Conservation (phyloP, 2,797 vertebrate genomes). For the Urophycis tenuis region DNA sequence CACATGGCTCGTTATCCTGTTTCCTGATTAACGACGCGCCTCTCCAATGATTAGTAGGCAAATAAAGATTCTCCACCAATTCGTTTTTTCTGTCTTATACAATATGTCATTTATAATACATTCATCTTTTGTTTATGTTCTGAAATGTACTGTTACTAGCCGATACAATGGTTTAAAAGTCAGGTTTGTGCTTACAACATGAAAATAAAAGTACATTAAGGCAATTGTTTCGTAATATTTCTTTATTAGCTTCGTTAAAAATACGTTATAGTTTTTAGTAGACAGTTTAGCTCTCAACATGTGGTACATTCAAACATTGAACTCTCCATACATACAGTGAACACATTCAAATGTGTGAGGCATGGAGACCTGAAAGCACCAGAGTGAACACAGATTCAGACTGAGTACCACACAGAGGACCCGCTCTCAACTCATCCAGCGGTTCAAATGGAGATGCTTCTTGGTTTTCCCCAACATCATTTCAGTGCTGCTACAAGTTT, state of each 20-base stretch:
- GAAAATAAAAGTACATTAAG: background rate
- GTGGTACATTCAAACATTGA: conserved; percentile 12
- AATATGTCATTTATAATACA: background rate
- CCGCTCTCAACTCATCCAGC: no score
- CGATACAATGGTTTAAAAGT: background rate
- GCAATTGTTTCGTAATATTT: background rate
- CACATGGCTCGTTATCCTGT: conserved; percentile 18
- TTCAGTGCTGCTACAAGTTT: background rate
- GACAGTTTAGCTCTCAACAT: conserved; percentile 2
- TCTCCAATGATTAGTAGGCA: conserved; percentile 21
- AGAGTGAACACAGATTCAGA: background rate
- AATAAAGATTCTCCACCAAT: background rate
- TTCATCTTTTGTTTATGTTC: background rate
- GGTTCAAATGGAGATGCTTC: background rate
- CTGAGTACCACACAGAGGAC: background rate
- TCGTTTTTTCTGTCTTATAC: background rate
- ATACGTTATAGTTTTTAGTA: conserved; percentile 2
- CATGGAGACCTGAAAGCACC: conserved; percentile 20
- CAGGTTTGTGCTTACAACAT: background rate
- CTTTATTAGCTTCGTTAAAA: background rate
- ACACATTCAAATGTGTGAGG: conserved; percentile 30
- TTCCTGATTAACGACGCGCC: conserved; percentile 31
- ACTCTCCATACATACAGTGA: conserved; percentile 22
- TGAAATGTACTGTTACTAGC: background rate
- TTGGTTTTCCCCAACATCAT: background rate